Percentiles rank a stretch among this genome's conserved stretches.
These are phyloP conservation scores for Chelonus formosanus DNA, from an alignment of 2,888 invertebrate genomes.

Conservation along the genomic window DNA sequence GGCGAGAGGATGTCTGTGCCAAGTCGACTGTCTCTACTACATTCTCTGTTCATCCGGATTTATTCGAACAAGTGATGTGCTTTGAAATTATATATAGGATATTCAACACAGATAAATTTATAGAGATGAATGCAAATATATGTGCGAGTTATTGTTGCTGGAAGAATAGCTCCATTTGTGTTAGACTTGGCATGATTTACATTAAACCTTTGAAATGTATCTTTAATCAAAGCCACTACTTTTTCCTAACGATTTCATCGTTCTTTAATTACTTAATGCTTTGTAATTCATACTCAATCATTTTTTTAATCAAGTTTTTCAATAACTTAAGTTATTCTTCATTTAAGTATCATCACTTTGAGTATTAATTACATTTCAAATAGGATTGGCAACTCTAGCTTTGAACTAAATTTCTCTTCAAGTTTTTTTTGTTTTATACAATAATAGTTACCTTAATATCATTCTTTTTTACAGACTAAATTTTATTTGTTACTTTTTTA, in stretches of 20 bases:
- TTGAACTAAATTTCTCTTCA: too few species aligned
- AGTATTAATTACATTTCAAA: too few species aligned
- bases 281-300: too few species aligned
- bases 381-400: too few species aligned
- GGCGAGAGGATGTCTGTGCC: conserved; percentile 26
- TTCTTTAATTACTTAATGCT: conserved; percentile 37
- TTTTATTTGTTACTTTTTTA: too few species aligned
- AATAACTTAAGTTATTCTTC: too few species aligned
- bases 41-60: conserved; percentile 7
- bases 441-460: too few species aligned
- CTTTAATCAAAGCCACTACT: conserved; percentile 44
- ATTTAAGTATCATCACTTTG: too few species aligned
- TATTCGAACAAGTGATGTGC: conserved; percentile 19
- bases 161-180: not conserved
- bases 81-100: not conserved
- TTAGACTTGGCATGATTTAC: conserved; percentile 3
- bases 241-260: conserved; percentile 32
- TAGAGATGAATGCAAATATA: not conserved
- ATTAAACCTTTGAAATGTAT: conserved; percentile 38
- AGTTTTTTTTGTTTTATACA: too few species aligned
- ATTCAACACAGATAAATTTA: not conserved
- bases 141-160: too few species aligned
- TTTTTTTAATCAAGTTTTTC: too few species aligned
- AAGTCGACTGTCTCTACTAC: conserved; percentile 22
- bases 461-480: too few species aligned